Evolutionary conservation across 2,113 vertebrate genomes (phyloP).

Genomic region (Thamnophis sirtalis): DNA sequence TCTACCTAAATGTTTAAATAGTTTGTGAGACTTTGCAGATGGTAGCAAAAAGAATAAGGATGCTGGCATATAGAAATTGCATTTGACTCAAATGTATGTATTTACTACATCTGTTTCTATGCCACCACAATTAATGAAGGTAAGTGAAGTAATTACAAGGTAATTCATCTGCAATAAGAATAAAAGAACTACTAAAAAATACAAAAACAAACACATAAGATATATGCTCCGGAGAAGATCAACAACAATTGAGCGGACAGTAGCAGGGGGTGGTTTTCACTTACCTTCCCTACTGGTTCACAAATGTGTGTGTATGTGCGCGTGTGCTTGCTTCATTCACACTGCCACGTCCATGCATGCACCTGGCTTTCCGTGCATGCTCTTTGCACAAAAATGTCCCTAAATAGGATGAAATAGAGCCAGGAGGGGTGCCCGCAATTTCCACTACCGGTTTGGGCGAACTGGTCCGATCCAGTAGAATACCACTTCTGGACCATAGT

Average conservation of each 20-base stretch:
- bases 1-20: neutral
- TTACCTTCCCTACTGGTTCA: too few relatives aligned
- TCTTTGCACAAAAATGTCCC: too few relatives aligned
- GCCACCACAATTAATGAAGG: neutral
- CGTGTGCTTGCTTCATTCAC: too few relatives aligned
- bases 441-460: too few relatives aligned
- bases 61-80: neutral
- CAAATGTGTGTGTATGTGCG: too few relatives aligned
- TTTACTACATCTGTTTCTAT: neutral
- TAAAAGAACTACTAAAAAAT: neutral
- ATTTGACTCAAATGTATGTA: neutral
- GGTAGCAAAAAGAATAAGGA: neutral
- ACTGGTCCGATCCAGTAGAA: too few relatives aligned
- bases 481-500: too few relatives aligned
- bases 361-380: too few relatives aligned
- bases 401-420: too few relatives aligned
- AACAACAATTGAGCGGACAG: neutral
- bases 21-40: neutral
- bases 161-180: neutral
- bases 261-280: neutral
- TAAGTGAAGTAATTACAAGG: too few relatives aligned
- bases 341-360: too few relatives aligned
- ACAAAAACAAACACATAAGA: neutral
- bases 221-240: neutral
- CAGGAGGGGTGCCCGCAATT: too few relatives aligned